phyloP scores from a whole-genome alignment of 2,888 invertebrate genomes.

The Eupeodes luniger region DNA sequence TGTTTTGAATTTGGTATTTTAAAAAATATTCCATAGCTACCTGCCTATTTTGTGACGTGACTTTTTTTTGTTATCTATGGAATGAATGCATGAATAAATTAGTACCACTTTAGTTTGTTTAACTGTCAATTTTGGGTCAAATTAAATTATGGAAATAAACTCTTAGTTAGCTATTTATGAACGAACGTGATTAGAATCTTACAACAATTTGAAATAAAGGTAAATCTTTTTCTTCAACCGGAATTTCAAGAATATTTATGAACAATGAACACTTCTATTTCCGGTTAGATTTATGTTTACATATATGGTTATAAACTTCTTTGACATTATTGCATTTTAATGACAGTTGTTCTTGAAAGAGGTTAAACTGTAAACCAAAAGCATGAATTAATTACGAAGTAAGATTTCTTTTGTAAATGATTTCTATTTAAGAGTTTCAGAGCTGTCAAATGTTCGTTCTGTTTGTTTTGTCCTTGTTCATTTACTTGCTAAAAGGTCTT shows the following conservation, averaged over 20 bases:
- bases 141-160: constrained; percentile 1
- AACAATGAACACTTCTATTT: neutral
- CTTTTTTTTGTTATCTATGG: neutral
- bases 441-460: no score
- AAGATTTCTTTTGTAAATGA: neutral
- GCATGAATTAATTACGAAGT: neutral
- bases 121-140: constrained; percentile 22
- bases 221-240: neutral
- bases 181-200: constrained; percentile 6
- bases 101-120: neutral
- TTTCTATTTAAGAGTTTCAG: no score
- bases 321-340: neutral
- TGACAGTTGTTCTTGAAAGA: neutral
- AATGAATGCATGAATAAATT: neutral
- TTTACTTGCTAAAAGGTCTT: no score
- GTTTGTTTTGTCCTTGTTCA: no score
- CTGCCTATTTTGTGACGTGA: neutral
- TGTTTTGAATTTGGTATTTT: neutral
- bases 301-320: neutral
- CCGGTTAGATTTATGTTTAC: neutral
- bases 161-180: neutral
- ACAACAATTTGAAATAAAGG: neutral
- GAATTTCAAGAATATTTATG: neutral
- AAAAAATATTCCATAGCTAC: constrained; percentile 3
- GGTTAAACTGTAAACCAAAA: neutral